A percentile compares a stretch with the other conserved stretches of the same genome.
phyloP scores from a whole-genome alignment of 2,797 vertebrate genomes.

The Malurus splendens region DNA sequence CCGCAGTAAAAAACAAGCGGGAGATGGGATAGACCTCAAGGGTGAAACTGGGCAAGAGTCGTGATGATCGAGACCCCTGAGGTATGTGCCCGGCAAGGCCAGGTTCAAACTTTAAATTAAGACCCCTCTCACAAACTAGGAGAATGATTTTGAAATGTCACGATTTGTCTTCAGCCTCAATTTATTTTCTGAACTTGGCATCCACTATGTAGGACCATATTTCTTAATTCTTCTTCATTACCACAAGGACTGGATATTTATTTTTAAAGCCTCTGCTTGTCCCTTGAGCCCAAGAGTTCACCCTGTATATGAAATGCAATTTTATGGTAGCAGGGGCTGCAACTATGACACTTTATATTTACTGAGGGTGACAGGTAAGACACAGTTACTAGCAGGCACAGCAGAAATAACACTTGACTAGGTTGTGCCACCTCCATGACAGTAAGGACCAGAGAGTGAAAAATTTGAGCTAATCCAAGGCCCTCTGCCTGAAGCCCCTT shows the following conservation, averaged over 20 bases:
- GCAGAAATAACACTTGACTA: background rate
- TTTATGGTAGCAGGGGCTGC: background rate
- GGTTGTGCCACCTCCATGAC: background rate
- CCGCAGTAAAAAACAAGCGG: fast-evolving
- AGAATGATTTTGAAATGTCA: background rate
- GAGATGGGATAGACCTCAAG: background rate
- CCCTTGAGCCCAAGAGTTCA: background rate
- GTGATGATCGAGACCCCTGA: fast-evolving
- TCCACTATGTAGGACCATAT: background rate
- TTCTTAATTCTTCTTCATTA: background rate
- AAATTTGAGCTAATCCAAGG: background rate
- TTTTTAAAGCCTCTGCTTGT: background rate
- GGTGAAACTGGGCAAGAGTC: background rate
- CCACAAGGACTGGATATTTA: background rate
- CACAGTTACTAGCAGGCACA: background rate
- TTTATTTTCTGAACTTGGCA: background rate
- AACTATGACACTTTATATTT: background rate
- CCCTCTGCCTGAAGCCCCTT: background rate
- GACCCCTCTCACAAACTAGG: background rate
- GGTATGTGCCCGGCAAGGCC: fast-evolving
- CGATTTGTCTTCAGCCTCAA: background rate
- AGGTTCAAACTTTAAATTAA: background rate
- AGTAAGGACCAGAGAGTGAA: background rate
- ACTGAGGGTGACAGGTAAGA: background rate
- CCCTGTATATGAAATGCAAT: background rate